A percentile compares a stretch with the other conserved stretches of the same genome.
These are phyloP conservation scores for Pantelozetes paolii DNA, from an alignment of 2,888 invertebrate species.

Conservation along the genomic window DNA sequence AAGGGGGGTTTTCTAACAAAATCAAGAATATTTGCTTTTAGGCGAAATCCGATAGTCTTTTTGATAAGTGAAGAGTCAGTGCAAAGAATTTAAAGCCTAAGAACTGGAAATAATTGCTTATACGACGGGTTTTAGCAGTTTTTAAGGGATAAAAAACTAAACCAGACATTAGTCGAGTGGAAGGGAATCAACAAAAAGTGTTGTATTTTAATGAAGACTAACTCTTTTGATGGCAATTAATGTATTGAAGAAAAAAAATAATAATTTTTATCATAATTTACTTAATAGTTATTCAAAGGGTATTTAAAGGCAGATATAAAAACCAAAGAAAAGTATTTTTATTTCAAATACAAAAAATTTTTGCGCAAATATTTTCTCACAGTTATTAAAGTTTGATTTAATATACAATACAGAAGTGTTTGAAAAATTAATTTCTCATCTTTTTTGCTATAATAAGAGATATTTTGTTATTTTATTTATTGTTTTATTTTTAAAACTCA, in stretches of 20 bases:
- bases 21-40: conserved; percentile 23
- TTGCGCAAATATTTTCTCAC: conserved; percentile 5
- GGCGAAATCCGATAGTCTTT: conserved; percentile 23
- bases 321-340: not conserved
- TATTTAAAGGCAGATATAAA: not conserved
- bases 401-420: not conserved
- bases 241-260: not conserved
- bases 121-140: not conserved
- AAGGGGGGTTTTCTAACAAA: not conserved
- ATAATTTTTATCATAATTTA: conserved; percentile 27
- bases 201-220: conserved; percentile 29
- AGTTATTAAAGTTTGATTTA: conserved; percentile 12
- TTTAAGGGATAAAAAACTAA: not conserved
- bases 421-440: not conserved
- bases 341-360: not conserved
- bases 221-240: conserved; percentile 29
- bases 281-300: conserved; percentile 3
- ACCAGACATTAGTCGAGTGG: not conserved
- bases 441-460: not conserved
- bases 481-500: not conserved
- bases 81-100: conserved; percentile 19
- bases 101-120: conserved; percentile 36
- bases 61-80: not conserved
- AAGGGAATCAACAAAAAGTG: conserved; percentile 8
- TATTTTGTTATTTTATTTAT: not conserved